Conservation (phyloP, 2,888 invertebrate genomes). For the Aphodius sticticus region DNA sequence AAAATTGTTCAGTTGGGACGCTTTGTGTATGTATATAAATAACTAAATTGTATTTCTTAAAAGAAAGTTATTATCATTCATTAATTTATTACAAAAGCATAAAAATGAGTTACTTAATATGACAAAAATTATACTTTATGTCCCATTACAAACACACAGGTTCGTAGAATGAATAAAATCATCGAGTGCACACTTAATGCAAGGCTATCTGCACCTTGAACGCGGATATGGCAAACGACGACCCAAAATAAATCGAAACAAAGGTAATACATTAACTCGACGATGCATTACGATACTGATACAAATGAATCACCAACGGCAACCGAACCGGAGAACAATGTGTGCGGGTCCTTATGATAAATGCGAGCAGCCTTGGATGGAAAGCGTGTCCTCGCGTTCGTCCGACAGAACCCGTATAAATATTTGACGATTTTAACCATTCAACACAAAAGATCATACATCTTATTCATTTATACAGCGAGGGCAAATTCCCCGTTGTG, state of each 20-base stretch:
- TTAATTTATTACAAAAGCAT: no score
- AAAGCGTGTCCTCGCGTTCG: slow-evolving; percentile 21
- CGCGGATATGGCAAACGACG: background rate
- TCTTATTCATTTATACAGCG: slow-evolving; percentile 5
- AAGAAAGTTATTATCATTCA: no score
- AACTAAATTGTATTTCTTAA: no score
- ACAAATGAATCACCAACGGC: slow-evolving; percentile 22
- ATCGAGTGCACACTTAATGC: background rate
- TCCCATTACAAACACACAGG: no score
- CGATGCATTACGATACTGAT: slow-evolving; percentile 23
- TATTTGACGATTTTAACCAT: slow-evolving; percentile 10
- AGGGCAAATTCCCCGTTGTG: background rate
- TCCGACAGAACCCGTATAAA: background rate
- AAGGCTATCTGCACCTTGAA: slow-evolving; percentile 10
- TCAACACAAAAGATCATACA: slow-evolving; percentile 15
- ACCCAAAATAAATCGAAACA: slow-evolving; percentile 24
- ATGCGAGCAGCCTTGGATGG: slow-evolving; percentile 18
- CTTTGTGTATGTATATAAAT: no score
- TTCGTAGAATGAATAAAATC: background rate
- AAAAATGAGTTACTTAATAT: no score
- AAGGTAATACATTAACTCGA: slow-evolving; percentile 20
- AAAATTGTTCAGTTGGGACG: no score
- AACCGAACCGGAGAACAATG: slow-evolving; percentile 13
- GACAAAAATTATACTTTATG: no score
- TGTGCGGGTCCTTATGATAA: slow-evolving; percentile 16